A percentile compares a stretch with the other conserved stretches of the same genome.
Conservation (phyloP, 2,797 vertebrate genomes). For the Schizopygopsis malacanthus region DNA sequence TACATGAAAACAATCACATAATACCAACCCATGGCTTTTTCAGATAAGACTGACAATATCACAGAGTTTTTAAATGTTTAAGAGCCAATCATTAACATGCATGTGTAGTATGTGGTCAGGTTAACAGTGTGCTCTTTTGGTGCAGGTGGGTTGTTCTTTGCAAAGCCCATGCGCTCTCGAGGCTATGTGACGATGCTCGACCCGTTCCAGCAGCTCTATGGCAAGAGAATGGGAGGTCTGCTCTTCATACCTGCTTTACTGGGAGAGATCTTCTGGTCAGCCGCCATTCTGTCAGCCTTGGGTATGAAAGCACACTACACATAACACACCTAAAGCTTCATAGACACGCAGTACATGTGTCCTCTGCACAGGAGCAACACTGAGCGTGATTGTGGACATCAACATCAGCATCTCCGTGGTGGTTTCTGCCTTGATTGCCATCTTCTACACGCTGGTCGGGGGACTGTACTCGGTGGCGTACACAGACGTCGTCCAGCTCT, state of each 20-base stretch:
- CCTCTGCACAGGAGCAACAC: conserved; percentile 85
- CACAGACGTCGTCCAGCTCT: conserved; percentile 96
- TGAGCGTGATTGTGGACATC: conserved; percentile 95
- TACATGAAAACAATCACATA: no score
- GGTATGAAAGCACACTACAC: conserved; percentile 77
- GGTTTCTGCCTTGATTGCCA: conserved; percentile 92
- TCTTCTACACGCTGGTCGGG: conserved; percentile 92
- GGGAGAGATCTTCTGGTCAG: conserved; percentile 99
- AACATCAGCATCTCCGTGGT: conserved; percentile 89
- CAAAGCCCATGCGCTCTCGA: conserved; percentile 95
- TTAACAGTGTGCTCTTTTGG: neutral
- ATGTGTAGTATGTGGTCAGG: neutral
- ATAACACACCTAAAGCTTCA: neutral
- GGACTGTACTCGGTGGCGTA: conserved; percentile 97
- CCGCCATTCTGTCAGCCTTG: conserved; percentile 94
- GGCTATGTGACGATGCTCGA: conserved; percentile 98
- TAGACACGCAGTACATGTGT: neutral
- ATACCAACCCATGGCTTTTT: neutral
- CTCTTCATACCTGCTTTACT: conserved; percentile 96
- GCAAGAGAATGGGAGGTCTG: conserved; percentile 95
- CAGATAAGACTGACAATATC: neutral
- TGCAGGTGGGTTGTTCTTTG: conserved; percentile 95
- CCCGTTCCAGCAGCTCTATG: conserved; percentile 96
- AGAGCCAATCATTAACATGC: neutral
- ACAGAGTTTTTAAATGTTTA: no score